A percentile compares a stretch with the other conserved stretches of the same genome.
Conservation (phyloP, 2,113 vertebrate species). For the Hydrolagus affinis region DNA sequence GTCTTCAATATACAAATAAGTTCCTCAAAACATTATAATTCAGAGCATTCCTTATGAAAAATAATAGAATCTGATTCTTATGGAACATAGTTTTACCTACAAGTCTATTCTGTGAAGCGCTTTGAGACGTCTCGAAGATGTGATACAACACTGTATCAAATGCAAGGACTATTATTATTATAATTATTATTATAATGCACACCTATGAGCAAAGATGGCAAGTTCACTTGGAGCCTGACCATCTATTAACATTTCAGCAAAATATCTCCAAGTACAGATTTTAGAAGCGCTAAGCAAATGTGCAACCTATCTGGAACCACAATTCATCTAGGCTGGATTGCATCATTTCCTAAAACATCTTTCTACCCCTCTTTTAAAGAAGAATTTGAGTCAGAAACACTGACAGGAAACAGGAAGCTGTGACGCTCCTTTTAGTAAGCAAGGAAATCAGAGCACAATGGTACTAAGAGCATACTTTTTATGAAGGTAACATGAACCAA, state of each 20-base stretch:
- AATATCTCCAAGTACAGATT: not conserved
- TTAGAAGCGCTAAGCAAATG: too few relatives aligned
- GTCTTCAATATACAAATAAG: not conserved
- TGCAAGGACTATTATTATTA: too few relatives aligned
- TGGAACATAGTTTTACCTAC: too few relatives aligned
- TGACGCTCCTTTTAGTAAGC: conserved; percentile 1
- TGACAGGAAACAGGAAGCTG: conserved; percentile 28
- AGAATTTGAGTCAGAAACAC: conserved; percentile 15
- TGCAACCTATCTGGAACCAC: not conserved
- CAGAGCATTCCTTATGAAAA: not conserved
- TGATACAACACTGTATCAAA: too few relatives aligned
- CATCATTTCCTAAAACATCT: conserved; percentile 28
- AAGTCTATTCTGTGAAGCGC: too few relatives aligned
- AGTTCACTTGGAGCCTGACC: too few relatives aligned
- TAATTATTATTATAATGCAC: too few relatives aligned
- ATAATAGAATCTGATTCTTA: too few relatives aligned
- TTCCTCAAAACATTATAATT: not conserved
- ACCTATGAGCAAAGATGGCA: too few relatives aligned
- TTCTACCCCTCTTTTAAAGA: not conserved
- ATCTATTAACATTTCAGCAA: not conserved
- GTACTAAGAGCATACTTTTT: not conserved
- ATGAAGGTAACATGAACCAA: conserved; percentile 28
- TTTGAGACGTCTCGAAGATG: too few relatives aligned
- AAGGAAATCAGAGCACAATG: conserved; percentile 26
- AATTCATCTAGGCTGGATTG: not conserved